Evolutionary conservation across 2,113 vertebrate species (phyloP).

Genomic region (Trichechus manatus): DNA sequence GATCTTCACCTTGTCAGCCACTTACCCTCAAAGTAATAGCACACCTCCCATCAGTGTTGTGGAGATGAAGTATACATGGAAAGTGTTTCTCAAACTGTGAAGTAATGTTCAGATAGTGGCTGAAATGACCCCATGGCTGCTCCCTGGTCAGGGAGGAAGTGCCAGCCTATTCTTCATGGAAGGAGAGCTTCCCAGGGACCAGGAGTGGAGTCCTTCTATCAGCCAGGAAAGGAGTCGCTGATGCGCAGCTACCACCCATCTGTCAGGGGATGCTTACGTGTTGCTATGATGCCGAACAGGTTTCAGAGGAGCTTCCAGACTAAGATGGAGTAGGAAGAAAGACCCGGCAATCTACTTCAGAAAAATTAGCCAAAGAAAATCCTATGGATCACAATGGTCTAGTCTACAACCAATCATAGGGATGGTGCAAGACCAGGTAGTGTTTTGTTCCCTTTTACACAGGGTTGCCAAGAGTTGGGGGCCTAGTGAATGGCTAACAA

Average conservation of each 20-base stretch:
- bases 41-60: background rate
- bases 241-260: too few species aligned
- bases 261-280: too few species aligned
- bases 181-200: background rate
- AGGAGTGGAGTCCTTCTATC: background rate
- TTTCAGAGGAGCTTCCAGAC: too few species aligned
- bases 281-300: too few species aligned
- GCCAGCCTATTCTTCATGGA: fast-evolving
- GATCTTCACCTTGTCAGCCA: background rate
- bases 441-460: too few species aligned
- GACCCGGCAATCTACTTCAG: too few species aligned
- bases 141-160: background rate
- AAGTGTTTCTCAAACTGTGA: too few species aligned
- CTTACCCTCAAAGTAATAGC: too few species aligned
- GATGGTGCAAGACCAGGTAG: too few species aligned
- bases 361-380: background rate
- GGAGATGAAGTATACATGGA: background rate
- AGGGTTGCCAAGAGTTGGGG: too few species aligned
- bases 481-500: background rate
- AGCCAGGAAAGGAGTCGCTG: background rate
- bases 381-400: background rate
- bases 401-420: background rate
- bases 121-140: fast-evolving
- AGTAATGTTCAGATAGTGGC: fast-evolving
- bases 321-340: too few species aligned